Conservation (phyloP, 30 jellyfish, hydroid and myxozoan species). For the Chironex yamaguchii region DNA sequence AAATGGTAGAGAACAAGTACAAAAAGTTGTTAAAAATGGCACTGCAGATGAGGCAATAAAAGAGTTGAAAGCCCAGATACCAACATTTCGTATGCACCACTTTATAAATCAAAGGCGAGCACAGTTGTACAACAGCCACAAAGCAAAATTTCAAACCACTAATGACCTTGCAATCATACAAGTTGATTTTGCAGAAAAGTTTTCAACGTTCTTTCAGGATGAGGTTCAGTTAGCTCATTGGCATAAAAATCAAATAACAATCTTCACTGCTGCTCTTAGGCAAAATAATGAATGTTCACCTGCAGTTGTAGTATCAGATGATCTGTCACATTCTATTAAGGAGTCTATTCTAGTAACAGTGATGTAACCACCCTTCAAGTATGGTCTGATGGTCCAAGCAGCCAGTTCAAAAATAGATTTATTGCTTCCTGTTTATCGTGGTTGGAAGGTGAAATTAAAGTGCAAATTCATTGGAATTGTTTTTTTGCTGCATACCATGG, state of each 20-base stretch:
- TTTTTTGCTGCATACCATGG: constrained; percentile 37
- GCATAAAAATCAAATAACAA: constrained; percentile 59
- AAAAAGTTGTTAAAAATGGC: not conserved
- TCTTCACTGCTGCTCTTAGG: constrained; percentile 30
- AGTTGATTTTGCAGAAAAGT: constrained; percentile 63
- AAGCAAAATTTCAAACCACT: constrained; percentile 8
- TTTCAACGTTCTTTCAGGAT: constrained; percentile 48
- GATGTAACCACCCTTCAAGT: constrained; percentile 7
- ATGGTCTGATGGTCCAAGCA: constrained; percentile 70
- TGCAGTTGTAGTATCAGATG: constrained; percentile 8
- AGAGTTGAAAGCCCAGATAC: too few relatives aligned
- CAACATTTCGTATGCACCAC: too few relatives aligned
- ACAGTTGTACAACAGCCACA: constrained; percentile 22
- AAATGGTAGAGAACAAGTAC: constrained; percentile 31
- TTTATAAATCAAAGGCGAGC: constrained; percentile 56
- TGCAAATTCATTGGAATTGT: too few relatives aligned
- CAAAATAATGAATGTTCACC: not conserved
- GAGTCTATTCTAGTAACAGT: constrained; percentile 16
- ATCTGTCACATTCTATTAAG: constrained; percentile 8
- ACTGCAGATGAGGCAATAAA: too few relatives aligned
- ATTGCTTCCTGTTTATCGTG: constrained; percentile 24
- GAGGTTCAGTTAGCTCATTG: constrained; percentile 69
- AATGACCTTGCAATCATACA: constrained; percentile 39
- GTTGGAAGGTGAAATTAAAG: too few relatives aligned
- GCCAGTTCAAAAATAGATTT: constrained; percentile 71